These are phyloP conservation scores for Spizella passerina DNA, from an alignment of 2,797 vertebrate species.

Conservation along the genomic window DNA sequence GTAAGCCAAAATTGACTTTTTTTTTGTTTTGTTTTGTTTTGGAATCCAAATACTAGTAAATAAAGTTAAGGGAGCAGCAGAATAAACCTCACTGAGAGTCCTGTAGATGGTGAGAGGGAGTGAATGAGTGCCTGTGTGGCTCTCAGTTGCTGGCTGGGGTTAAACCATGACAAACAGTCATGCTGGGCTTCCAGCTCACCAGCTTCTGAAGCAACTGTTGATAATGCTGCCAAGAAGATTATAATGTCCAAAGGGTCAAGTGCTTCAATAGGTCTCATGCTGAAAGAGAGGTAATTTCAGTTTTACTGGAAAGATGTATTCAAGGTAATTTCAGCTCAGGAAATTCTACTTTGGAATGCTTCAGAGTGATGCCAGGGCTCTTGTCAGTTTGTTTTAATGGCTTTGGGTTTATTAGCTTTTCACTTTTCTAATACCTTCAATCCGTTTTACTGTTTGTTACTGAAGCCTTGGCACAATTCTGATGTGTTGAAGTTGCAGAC, in stretches of 20 bases:
- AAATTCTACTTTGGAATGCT: not conserved
- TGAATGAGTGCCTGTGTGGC: not conserved
- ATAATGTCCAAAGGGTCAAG: not conserved
- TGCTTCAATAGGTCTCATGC: not conserved
- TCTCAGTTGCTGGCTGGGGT: not conserved
- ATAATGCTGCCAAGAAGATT: not conserved
- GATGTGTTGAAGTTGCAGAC: slow-evolving; percentile 32
- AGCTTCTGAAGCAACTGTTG: not conserved
- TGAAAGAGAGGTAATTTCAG: not conserved
- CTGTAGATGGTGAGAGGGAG: not conserved
- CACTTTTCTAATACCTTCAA: not conserved
- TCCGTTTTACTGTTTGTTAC: not conserved
- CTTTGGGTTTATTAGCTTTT: slow-evolving; percentile 10
- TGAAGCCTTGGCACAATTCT: slow-evolving; percentile 21
- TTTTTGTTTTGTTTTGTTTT: slow-evolving; percentile 14
- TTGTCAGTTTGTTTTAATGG: not conserved
- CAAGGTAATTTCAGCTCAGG: not conserved
- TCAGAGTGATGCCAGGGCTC: not conserved
- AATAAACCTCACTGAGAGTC: not conserved
- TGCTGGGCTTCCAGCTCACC: not conserved
- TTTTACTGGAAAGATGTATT: not conserved
- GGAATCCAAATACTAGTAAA: not conserved
- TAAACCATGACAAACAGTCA: not conserved
- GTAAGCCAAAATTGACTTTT: slow-evolving; percentile 2
- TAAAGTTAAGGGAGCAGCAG: not conserved